Percentiles rank a stretch among this genome's conserved stretches.
These are phyloP conservation scores for Agonopterix heracliana DNA, from an alignment of 2,888 invertebrate species.

Conservation along the genomic window DNA sequence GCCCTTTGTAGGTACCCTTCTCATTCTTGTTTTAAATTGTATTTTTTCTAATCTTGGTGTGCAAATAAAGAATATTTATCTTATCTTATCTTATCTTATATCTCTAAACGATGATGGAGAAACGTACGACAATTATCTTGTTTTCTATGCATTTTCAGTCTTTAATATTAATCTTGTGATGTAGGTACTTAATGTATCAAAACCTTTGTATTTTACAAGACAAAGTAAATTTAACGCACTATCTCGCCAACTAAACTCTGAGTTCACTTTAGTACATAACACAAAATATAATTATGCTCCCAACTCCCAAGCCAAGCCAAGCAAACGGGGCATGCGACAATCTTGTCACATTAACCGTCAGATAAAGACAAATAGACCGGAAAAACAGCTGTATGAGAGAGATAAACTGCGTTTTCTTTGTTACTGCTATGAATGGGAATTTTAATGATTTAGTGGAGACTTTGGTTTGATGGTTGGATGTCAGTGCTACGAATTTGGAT, in stretches of 20 bases:
- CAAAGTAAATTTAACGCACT: not conserved
- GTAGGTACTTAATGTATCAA: not conserved
- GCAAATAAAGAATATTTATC: no score
- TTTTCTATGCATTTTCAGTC: no score
- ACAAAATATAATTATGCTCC: slow-evolving; percentile 26
- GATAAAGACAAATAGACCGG: slow-evolving; percentile 73
- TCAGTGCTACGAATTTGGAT: not conserved
- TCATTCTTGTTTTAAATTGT: no score
- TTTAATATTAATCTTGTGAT: no score
- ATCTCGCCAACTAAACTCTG: not conserved
- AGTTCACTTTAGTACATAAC: slow-evolving; percentile 21
- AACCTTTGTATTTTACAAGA: not conserved
- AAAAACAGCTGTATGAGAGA: slow-evolving; percentile 63
- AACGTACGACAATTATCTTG: no score
- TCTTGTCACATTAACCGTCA: slow-evolving; percentile 68
- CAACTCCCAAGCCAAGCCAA: slow-evolving; percentile 31
- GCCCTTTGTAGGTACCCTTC: no score
- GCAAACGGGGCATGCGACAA: slow-evolving; percentile 67
- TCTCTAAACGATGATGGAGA: no score
- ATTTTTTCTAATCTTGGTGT: no score
- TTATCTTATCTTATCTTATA: no score
- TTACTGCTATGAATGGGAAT: slow-evolving; percentile 42
- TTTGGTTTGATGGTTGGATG: not conserved
- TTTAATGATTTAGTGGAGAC: slow-evolving; percentile 61
- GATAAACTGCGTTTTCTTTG: slow-evolving; percentile 59